These are phyloP conservation scores for Agrochola lychnidis DNA, from an alignment of 2,888 invertebrate species.

Conservation along the genomic window DNA sequence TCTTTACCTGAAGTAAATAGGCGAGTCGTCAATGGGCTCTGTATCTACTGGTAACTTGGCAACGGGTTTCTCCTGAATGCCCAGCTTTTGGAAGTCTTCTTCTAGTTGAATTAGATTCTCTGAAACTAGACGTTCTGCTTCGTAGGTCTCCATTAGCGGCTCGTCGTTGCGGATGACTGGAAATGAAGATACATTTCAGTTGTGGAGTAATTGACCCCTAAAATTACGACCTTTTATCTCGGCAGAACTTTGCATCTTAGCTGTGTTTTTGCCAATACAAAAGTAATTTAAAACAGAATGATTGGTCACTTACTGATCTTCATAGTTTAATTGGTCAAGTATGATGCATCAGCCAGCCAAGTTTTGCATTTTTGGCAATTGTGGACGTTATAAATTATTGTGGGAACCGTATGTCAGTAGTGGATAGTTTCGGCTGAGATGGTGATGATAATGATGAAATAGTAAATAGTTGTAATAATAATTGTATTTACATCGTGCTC, in stretches of 20 bases:
- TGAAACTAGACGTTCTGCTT: constrained; percentile 91
- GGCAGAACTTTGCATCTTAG: neutral
- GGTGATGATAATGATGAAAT: neutral
- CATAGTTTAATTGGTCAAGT: neutral
- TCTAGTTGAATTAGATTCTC: constrained; percentile 93
- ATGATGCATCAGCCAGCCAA: neutral
- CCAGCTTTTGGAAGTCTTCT: constrained; percentile 90
- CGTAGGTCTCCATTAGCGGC: constrained; percentile 88
- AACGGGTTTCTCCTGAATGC: constrained; percentile 81
- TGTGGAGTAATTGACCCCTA: neutral
- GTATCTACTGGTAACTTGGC: constrained; percentile 78
- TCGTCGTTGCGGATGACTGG: constrained; percentile 86
- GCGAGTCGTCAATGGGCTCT: constrained; percentile 89
- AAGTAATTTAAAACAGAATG: neutral
- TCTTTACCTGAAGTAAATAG: constrained; percentile 93
- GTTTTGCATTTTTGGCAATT: neutral
- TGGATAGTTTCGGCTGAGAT: neutral
- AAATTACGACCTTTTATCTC: neutral
- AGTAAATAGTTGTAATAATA: neutral
- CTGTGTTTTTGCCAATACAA: neutral
- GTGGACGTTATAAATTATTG: neutral
- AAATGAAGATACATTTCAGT: constrained; percentile 19
- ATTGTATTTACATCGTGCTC: neutral
- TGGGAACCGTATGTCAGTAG: neutral
- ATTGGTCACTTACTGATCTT: neutral